A percentile compares a stretch with the other conserved stretches of the same genome.
Evolutionary conservation across 1,140 invertebrate species (phyloP).

Genomic region (Cherax destructor): DNA sequence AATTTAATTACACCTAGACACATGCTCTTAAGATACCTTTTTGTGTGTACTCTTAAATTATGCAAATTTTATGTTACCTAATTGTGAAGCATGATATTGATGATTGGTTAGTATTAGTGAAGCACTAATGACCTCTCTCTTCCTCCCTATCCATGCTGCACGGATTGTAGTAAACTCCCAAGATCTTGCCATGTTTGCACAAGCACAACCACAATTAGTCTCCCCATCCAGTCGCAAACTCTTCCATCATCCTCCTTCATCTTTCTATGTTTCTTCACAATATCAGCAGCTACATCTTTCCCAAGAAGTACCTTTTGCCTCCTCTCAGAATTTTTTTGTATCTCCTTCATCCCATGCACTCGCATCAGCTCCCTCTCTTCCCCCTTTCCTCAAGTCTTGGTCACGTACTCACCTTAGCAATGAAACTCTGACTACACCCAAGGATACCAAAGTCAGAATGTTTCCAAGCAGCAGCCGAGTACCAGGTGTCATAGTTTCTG

Average conservation of each 20-base stretch:
- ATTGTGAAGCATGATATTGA: not conserved
- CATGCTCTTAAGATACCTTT: too few species aligned
- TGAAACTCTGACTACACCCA: conserved; percentile 42
- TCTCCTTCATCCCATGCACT: not conserved
- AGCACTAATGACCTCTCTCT: not conserved
- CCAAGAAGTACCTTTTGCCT: conserved; percentile 14
- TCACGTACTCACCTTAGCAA: conserved; percentile 33
- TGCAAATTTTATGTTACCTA: not conserved
- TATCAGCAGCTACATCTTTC: not conserved
- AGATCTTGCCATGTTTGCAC: conserved; percentile 24
- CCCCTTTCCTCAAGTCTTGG: conserved; percentile 60
- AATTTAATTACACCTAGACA: too few species aligned
- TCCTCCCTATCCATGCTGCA: conserved; percentile 53
- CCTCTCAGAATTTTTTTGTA: not conserved
- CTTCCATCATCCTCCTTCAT: conserved; percentile 37
- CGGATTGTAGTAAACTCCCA: conserved; percentile 43
- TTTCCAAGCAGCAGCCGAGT: conserved; percentile 18
- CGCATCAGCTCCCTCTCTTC: conserved; percentile 32
- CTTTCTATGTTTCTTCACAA: conserved; percentile 10
- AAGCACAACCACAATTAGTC: not conserved
- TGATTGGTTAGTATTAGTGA: not conserved
- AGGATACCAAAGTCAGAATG: conserved; percentile 51
- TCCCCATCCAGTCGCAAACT: not conserved
- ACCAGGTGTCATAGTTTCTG: conserved; percentile 26
- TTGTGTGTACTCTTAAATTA: not conserved